Percentiles rank a stretch among this genome's conserved stretches.
phyloP scores from a whole-genome alignment of 2,888 invertebrate species.

The Chaetogeoica ovagalla region DNA sequence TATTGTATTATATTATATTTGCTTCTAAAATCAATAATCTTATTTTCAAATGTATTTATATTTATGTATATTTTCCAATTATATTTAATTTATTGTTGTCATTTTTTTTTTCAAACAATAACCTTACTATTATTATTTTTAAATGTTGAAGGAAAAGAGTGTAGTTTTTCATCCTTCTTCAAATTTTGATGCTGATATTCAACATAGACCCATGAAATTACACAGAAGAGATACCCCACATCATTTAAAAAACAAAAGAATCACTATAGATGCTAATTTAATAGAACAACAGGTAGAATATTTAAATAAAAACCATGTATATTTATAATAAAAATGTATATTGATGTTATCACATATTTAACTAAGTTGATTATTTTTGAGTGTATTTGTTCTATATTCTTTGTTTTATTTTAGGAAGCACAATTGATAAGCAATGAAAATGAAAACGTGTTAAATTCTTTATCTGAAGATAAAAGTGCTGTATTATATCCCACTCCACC shows the following conservation, averaged over 20 bases:
- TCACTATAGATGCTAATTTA: conserved; percentile 61
- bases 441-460: conserved; percentile 40
- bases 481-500: conserved; percentile 51
- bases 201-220: conserved; percentile 69
- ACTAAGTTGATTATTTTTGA: conserved; percentile 20
- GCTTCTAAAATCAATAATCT: not conserved
- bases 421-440: conserved; percentile 42
- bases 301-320: not conserved
- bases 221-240: conserved; percentile 97
- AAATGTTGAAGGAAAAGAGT: conserved; percentile 61
- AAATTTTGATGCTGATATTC: conserved; percentile 61
- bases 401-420: conserved; percentile 35
- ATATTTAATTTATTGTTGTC: too few species aligned
- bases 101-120: too few species aligned
- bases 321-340: not conserved
- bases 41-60: not conserved
- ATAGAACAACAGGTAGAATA: conserved; percentile 48
- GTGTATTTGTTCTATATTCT: conserved; percentile 35
- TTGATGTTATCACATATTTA: conserved; percentile 14
- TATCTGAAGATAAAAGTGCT: conserved; percentile 53
- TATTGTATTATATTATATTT: conserved; percentile 8
- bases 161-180: conserved; percentile 62
- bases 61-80: too few species aligned
- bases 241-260: conserved; percentile 97
- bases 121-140: not conserved